Evolutionary conservation across 2,797 vertebrate genomes (phyloP), one percentile per base, ranked within the genome.

Genomic region (Myoxocephalus aenaeus): DNA sequence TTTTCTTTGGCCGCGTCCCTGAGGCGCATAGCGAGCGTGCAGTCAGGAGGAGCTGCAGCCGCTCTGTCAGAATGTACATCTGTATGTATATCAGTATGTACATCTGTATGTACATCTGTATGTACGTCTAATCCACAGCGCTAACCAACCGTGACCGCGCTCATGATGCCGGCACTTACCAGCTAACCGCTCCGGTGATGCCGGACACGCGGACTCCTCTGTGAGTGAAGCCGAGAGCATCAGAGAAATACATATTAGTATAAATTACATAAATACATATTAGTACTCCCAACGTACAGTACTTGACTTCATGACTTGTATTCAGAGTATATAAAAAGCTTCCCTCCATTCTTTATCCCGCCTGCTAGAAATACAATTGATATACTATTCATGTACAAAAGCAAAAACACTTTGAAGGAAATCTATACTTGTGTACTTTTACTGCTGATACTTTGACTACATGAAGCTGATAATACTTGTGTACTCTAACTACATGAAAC

Each of bases 91-190:
- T 7, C 32, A 5, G 32, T 1, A 34, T 34, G 32, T 7, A 34
- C 6, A 7, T 7, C 32, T 5, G 32, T 7, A 34, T 34, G 32
- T 7, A 34, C 6, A 34, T 7, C 32, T 34, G 63, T 27, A 50
- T 54, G 73, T 51, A 56, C 34, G 65, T 69, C 70, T 70, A 32
- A 77, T 77, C 68, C 32, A 20, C 73, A 20, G 65, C 13, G 27
- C 56, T 65, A 65, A 80, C 73, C 54, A 66, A 29, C 73, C 48
- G 40, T 65, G 54, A 56, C 65, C 3, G 4, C 20, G 54, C 48
- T 50, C 48, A 54, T 66, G 65, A 77, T 73, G 65, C 36, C 22
- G n/a, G 17, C 59, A 50, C 68, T 80, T 53, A 69, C 63, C 14
- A 61, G 34, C 40, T 25, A 7, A 54, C 46, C 70, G 59, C 75